These are phyloP conservation scores for Ctenodactylus gundi DNA, from an alignment of 2,113 vertebrate species.

Conservation along the genomic window DNA sequence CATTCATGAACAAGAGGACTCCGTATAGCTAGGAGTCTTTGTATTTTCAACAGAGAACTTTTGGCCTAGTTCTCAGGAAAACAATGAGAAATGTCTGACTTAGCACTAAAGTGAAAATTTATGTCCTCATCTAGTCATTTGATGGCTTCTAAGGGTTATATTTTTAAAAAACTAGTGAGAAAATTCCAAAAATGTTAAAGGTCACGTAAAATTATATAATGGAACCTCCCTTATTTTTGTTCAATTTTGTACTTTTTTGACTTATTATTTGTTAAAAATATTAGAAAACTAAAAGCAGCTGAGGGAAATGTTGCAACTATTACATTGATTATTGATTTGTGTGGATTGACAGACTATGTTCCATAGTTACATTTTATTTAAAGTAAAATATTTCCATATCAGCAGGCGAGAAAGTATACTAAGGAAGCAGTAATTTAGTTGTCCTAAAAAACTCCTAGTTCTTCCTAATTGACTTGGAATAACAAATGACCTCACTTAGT, in stretches of 20 bases:
- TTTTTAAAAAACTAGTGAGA: not conserved
- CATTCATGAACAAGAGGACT: not conserved
- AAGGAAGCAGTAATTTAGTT: not conserved
- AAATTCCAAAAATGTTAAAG: slow-evolving; percentile 22
- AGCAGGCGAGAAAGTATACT: not conserved
- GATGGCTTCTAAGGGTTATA: not conserved
- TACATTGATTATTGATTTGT: not conserved
- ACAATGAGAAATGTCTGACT: not conserved
- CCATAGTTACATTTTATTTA: not conserved
- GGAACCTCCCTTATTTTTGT: not conserved
- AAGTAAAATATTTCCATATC: not conserved
- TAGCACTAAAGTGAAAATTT: not conserved
- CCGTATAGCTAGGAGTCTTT: not conserved
- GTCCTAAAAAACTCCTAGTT: not conserved
- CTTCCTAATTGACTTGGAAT: not conserved
- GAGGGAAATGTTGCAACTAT: not conserved
- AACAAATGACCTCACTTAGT: not conserved
- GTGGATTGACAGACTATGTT: not conserved
- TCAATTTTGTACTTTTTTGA: not conserved
- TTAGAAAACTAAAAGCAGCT: not conserved
- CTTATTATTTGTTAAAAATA: not conserved
- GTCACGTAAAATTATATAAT: not conserved
- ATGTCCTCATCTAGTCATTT: not conserved
- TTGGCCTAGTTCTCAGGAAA: not conserved
- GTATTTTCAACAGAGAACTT: not conserved